A percentile compares a stretch with the other conserved stretches of the same genome.
phyloP scores from a whole-genome alignment of 2,113 vertebrate genomes.

The Capra hircus region DNA sequence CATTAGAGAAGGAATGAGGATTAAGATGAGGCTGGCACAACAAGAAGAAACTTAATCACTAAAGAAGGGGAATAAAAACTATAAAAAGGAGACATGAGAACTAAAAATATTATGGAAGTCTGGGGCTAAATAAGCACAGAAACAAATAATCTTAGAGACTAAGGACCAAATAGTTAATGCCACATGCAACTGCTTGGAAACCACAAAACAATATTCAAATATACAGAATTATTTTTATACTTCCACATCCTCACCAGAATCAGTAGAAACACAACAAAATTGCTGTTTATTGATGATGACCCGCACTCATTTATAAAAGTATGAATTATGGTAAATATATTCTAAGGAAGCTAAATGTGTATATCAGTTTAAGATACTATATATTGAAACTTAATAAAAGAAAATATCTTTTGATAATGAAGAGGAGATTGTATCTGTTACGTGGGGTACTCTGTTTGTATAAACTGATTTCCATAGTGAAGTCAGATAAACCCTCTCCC shows the following conservation, averaged over 20 bases:
- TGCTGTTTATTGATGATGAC: not conserved
- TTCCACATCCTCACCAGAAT: not conserved
- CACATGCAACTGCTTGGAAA: conserved; percentile 12
- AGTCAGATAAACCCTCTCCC: not conserved
- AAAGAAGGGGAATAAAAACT: conserved; percentile 34
- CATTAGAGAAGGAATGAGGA: not conserved
- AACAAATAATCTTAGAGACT: conserved; percentile 36
- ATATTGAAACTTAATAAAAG: conserved; percentile 13
- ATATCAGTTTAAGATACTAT: not conserved
- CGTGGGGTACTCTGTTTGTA: not conserved
- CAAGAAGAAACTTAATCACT: conserved; percentile 26
- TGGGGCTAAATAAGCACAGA: conserved; percentile 19
- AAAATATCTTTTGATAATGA: conserved; percentile 2
- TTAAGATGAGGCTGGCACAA: not conserved
- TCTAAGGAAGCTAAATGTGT: not conserved
- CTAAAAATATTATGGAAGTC: conserved; percentile 25
- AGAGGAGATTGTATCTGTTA: not conserved
- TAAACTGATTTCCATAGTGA: conserved; percentile 22
- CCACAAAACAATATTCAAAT: conserved; percentile 39
- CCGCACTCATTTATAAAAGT: not conserved
- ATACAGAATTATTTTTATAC: conserved; percentile 34
- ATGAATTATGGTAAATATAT: not conserved
- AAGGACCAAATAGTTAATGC: not conserved
- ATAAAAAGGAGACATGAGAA: conserved; percentile 18
- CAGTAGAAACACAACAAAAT: not conserved